Conservation (phyloP, 2,113 vertebrate genomes). For the Pogona vitticeps region DNA sequence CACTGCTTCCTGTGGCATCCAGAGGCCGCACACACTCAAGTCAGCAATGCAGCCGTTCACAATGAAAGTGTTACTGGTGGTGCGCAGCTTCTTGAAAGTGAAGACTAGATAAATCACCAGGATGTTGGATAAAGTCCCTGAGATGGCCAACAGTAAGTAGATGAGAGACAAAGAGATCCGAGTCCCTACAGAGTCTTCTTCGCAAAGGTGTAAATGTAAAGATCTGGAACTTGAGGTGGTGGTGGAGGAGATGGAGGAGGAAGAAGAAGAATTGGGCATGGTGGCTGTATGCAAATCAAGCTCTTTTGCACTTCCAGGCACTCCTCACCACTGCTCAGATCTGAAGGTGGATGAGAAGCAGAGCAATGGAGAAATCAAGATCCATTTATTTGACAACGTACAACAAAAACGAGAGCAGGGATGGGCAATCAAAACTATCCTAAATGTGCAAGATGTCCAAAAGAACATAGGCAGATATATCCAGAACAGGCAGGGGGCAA, state of each 20-base stretch:
- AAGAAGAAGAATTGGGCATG: slow-evolving; percentile 74
- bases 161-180: slow-evolving; percentile 80
- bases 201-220: slow-evolving; percentile 76
- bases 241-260: slow-evolving; percentile 56
- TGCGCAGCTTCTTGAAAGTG: slow-evolving; percentile 87
- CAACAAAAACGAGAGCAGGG: not conserved
- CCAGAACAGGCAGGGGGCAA: slow-evolving; percentile 4
- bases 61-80: slow-evolving; percentile 88
- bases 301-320: slow-evolving; percentile 38
- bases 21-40: slow-evolving; percentile 86
- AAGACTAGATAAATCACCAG: slow-evolving; percentile 87
- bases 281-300: slow-evolving; percentile 67
- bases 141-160: slow-evolving; percentile 81
- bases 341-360: slow-evolving; percentile 24
- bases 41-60: slow-evolving; percentile 87
- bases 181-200: slow-evolving; percentile 75
- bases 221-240: slow-evolving; percentile 72
- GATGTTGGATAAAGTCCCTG: slow-evolving; percentile 84
- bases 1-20: slow-evolving; percentile 89
- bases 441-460: not conserved
- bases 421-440: slow-evolving; percentile 2
- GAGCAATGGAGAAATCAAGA: not conserved
- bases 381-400: not conserved
- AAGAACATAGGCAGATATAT: slow-evolving; percentile 23
- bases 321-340: slow-evolving; percentile 61